Evolutionary conservation across 2,113 vertebrate genomes (phyloP), one percentile per base, ranked within the genome.

Genomic region (Actenoides hombroni): DNA sequence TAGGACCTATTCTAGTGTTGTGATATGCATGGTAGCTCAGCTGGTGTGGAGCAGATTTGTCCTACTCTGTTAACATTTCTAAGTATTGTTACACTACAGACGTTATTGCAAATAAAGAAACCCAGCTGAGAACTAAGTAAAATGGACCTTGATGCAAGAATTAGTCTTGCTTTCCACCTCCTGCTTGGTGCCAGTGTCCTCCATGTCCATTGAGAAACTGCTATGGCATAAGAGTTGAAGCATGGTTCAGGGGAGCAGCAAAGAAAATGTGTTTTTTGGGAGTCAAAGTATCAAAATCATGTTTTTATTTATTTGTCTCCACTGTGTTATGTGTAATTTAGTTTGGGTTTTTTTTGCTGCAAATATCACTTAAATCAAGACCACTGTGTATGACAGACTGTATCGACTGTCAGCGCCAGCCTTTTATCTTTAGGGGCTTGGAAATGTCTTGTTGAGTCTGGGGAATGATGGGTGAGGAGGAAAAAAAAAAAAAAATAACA

Each of bases 161-260:
- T 46, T 46, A 14, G 3, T 51, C 15, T 61, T 29, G 20, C 8
- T 79, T 94, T 67, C 54, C 5, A 39, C 16, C 11, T n/a, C 7
- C 25, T 75, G 16, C 28, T 67, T 46, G 33, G 18, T 83, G 46
- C 15, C 31, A 6, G 0, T 10, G 15, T 54, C 37, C 10, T 53
- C 40, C 57, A 2, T 44, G 24, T 40, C 37, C 5, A 5, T 1
- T 24, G 54, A 81, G 73, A 70, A 88, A 64, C 24, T 0, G 0
- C 31, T 25, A 1, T 13, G 35, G 11, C 23, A 26, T 21, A 60
- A 65, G 57, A 65, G 11, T 10, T 16, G 49, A 69, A 83, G 25
- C 4, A 4, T 1, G 14, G 9, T 33, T 88, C 14, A 56, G 69
- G 23, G 10, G 10, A 81, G 6, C 29, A 63, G 16, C 13, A 19